Evolutionary conservation across 2,888 invertebrate genomes (phyloP).

Genomic region (Troides oblongomaculatus): DNA sequence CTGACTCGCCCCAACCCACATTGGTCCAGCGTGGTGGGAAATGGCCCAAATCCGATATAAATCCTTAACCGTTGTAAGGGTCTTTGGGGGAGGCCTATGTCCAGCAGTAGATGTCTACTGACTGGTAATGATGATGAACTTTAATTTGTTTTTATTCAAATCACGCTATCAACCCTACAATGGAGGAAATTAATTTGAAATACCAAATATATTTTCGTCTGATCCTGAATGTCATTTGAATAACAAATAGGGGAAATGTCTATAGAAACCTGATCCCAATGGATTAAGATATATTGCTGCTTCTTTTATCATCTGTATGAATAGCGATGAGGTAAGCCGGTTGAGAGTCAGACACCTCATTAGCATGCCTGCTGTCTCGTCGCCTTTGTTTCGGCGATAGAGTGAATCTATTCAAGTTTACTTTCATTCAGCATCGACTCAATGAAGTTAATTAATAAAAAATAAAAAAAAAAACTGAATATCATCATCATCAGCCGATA

Average conservation of each 20-base stretch:
- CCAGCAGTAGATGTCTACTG: too few relatives aligned
- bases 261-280: not conserved
- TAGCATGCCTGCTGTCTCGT: not conserved
- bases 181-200: not conserved
- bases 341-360: constrained; percentile 10
- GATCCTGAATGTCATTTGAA: constrained; percentile 1
- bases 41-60: too few relatives aligned
- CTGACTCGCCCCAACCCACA: too few relatives aligned
- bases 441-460: not conserved
- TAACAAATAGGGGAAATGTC: constrained; percentile 2
- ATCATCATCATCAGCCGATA: too few relatives aligned
- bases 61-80: too few relatives aligned
- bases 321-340: constrained; percentile 6
- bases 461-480: too few relatives aligned
- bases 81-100: too few relatives aligned
- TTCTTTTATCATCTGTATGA: constrained; percentile 10
- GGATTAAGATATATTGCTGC: not conserved
- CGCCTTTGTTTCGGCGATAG: constrained; percentile 2
- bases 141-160: too few relatives aligned
- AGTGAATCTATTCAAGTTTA: not conserved
- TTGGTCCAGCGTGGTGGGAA: too few relatives aligned
- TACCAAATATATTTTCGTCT: not conserved
- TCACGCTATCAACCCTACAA: not conserved
- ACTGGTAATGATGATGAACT: too few relatives aligned
- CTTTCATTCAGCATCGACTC: not conserved